phyloP scores from a whole-genome alignment of 1,140 invertebrate genomes.

The Campoletis sonorensis region DNA sequence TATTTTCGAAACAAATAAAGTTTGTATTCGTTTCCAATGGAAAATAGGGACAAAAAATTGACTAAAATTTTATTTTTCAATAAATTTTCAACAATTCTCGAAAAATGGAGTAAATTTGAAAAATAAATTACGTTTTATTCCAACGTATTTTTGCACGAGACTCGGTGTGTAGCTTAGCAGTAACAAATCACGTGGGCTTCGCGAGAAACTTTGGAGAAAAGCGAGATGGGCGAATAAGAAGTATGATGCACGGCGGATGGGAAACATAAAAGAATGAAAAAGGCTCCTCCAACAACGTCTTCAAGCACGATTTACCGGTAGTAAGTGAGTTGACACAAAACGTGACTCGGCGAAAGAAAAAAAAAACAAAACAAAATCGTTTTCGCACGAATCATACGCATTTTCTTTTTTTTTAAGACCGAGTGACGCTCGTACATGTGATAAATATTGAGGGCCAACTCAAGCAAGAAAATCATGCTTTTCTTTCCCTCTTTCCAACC shows the following conservation, averaged over 20 bases:
- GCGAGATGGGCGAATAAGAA: not conserved
- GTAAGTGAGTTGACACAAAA: conserved; percentile 10
- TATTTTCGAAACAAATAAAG: too few species aligned
- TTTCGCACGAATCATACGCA: not conserved
- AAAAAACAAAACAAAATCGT: not conserved
- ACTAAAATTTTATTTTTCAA: too few species aligned
- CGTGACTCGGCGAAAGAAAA: not conserved
- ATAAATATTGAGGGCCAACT: too few species aligned
- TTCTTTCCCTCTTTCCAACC: too few species aligned
- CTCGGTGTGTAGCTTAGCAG: conserved; percentile 37
- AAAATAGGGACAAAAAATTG: too few species aligned
- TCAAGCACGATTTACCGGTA: conserved; percentile 48
- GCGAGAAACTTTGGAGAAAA: not conserved
- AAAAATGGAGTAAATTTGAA: not conserved
- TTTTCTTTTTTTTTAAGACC: not conserved
- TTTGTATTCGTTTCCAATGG: too few species aligned
- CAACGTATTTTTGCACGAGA: conserved; percentile 37
- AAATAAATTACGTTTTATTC: conserved; percentile 21
- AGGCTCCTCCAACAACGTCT: not conserved
- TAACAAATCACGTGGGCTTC: not conserved
- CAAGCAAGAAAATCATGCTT: too few species aligned
- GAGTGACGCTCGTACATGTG: too few species aligned
- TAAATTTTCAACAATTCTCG: too few species aligned
- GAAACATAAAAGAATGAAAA: not conserved
- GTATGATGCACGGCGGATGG: not conserved